Evolutionary conservation across 2,113 vertebrate species (phyloP).

Genomic region (Rhombomys opimus): DNA sequence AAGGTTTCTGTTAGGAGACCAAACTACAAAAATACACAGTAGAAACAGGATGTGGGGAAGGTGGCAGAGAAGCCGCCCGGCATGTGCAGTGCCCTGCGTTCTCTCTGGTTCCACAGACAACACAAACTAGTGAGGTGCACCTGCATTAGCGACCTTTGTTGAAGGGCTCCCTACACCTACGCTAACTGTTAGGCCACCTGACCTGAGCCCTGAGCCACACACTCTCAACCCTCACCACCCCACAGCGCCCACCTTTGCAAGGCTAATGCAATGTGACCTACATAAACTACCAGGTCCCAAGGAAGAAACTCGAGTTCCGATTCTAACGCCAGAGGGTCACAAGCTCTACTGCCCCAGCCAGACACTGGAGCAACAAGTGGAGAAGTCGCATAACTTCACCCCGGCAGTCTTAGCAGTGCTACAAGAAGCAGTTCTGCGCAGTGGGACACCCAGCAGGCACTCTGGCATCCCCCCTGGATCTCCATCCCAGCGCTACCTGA

Average conservation of each 20-base stretch:
- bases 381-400: background rate
- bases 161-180: background rate
- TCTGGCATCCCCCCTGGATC: background rate
- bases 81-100: background rate
- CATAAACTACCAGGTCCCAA: background rate
- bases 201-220: background rate
- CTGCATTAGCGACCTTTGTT: background rate
- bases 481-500: background rate
- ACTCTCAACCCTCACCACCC: background rate
- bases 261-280: background rate
- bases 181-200: background rate
- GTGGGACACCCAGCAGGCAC: background rate
- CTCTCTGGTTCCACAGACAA: background rate
- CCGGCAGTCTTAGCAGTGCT: background rate
- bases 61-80: no score
- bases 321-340: background rate
- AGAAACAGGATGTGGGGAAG: background rate
- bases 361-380: background rate
- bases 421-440: accelerated
- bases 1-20: background rate
- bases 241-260: no score
- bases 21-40: background rate
- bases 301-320: background rate
- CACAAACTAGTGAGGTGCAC: background rate
- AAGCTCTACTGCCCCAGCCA: background rate